Base-by-base conservation (phyloP, 2,888 invertebrate species). In the Baronia brevicornis region DNA sequence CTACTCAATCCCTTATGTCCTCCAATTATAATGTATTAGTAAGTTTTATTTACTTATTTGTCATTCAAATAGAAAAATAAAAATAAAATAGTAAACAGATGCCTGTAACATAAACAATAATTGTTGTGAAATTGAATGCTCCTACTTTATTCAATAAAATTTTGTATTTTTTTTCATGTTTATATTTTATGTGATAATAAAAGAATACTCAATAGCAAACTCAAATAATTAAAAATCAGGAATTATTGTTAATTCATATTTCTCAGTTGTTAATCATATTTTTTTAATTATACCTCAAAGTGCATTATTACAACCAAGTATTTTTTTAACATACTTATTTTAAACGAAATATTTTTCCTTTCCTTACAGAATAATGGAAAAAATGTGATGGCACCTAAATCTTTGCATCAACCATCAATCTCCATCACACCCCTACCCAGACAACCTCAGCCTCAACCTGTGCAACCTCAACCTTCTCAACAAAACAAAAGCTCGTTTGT, bases 391-490 rank as follows among this genome's bases (percentile, higher is more conserved):
- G 3, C 33, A 5, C 38, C 60, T 12, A 80, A 72, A 44, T 42
- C 61, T 2, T 35, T 50, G 24, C 70, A 90, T 39, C 94, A 94
- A 65, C 95, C 95, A 9, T 51, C 51, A 1, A 94, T 95, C 75
- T 94, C 94, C 72, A 94, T 95, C 75, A 95, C 95, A 18, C 95
- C 95, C 64, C 95, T 95, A 38, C 94, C 95, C 27, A 82, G 95
- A 67, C 94, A 94, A 46, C 88, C 86, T 40, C 60, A 72, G 15
- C 52, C 68, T 14, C 65, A 72, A 25, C 73, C 84, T 3, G 66
- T 69, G 18, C 70, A 55, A 7, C 52, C 69, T 2, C 68, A 69
- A 18, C 63, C 75, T 20, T 64, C 72, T 0, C 59, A 60, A 29
- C 74, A 86, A 28, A 89, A 87, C 44, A 92, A 94, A 69, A 91